A percentile compares a stretch with the other conserved stretches of the same genome.
Conservation (phyloP, 2,113 vertebrate species). For the Setophaga petechia region DNA sequence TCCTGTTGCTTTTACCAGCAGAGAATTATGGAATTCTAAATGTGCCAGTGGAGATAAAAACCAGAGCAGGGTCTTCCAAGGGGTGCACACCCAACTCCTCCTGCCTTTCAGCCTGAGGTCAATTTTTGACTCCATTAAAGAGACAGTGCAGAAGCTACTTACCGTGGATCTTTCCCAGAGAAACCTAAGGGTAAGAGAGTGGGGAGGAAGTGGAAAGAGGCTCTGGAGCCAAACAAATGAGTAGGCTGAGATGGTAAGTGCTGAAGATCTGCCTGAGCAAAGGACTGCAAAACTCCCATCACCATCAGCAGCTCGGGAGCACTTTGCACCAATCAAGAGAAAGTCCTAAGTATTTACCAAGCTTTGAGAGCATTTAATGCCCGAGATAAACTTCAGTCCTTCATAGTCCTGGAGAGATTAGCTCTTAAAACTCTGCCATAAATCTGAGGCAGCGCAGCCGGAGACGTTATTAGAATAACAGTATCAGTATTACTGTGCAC, state of each 20-base stretch:
- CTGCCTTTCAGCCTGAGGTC: neutral
- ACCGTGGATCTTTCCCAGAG: neutral
- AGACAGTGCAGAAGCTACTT: conserved; percentile 28
- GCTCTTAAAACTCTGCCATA: conserved; percentile 47
- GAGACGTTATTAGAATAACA: neutral
- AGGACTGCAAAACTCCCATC: neutral
- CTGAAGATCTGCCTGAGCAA: neutral
- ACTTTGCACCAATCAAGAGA: conserved; percentile 11
- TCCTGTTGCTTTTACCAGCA: conserved; percentile 12
- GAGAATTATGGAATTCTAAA: neutral
- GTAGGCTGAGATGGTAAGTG: neutral
- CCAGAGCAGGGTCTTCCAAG: neutral
- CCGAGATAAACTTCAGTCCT: conserved; percentile 38
- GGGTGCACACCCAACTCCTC: neutral
- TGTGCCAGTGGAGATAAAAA: neutral
- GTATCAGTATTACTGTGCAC: neutral
- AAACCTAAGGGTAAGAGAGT: conserved; percentile 4
- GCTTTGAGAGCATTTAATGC: conserved; percentile 6
- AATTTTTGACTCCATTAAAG: neutral
- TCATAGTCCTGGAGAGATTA: conserved; percentile 26
- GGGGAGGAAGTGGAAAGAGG: neutral
- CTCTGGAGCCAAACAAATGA: conserved; percentile 2
- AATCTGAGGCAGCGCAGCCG: conserved; percentile 22
- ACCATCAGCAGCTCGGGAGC: neutral
- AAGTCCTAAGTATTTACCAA: conserved; percentile 8